Evolutionary conservation across 2,113 vertebrate genomes (phyloP).

Genomic region (Glareola pratincola): DNA sequence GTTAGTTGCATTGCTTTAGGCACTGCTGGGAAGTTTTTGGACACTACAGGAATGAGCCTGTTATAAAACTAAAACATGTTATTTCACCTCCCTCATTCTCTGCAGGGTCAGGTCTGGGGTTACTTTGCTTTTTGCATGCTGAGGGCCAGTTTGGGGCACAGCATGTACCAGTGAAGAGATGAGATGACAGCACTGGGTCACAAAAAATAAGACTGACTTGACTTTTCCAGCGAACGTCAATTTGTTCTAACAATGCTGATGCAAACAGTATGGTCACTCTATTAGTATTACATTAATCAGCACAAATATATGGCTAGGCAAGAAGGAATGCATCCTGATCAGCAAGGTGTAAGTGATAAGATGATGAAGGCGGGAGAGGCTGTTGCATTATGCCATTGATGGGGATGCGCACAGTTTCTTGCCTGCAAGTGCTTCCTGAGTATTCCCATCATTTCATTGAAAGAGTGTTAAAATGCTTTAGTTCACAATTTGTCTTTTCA

Average conservation of each 20-base stretch:
- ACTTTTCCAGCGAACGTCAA: not conserved
- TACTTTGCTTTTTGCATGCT: not conserved
- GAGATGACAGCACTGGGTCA: not conserved
- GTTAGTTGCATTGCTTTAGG: not conserved
- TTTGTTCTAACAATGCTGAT: not conserved
- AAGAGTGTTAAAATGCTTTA: slow-evolving; percentile 7
- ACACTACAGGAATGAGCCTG: not conserved
- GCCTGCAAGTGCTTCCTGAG: not conserved
- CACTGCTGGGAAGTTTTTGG: not conserved
- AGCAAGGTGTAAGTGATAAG: not conserved
- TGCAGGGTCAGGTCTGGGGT: not conserved
- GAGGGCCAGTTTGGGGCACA: not conserved
- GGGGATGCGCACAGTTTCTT: not conserved
- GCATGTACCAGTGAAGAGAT: not conserved
- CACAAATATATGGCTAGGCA: not conserved
- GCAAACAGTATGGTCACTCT: not conserved
- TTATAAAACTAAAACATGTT: not conserved
- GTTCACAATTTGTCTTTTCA: not conserved
- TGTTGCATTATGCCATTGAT: not conserved
- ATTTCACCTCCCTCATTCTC: not conserved
- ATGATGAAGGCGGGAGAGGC: not conserved
- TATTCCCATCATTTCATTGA: not conserved
- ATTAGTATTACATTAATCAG: not conserved
- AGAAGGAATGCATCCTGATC: not conserved
- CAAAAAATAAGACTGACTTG: not conserved